Percentiles rank a stretch among this genome's conserved stretches.
Conservation (phyloP, 2,113 vertebrate genomes). For the Microtus oregoni region DNA sequence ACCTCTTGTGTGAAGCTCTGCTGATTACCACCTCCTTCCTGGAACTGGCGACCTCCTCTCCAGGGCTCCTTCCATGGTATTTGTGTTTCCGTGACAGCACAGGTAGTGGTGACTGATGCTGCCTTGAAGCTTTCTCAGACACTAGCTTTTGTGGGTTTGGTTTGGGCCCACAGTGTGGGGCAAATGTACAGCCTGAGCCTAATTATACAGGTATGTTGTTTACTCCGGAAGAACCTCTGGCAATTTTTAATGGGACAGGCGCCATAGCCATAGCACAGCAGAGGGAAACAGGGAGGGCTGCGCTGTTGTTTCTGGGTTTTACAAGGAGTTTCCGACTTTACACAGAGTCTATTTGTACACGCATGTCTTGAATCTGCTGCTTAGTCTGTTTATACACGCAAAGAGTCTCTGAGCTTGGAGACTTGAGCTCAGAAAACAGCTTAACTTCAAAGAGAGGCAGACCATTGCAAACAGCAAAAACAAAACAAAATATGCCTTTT, state of each 20-base stretch:
- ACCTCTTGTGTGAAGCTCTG: not conserved
- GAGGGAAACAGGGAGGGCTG: not conserved
- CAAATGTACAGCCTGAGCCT: not conserved
- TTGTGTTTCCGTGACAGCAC: fast-evolving
- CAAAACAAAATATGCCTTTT: not conserved
- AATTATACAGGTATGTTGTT: not conserved
- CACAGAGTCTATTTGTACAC: not conserved
- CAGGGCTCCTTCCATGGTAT: not conserved
- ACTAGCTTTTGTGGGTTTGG: not conserved
- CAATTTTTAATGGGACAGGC: too few relatives aligned
- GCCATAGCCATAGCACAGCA: too few relatives aligned
- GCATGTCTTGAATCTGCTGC: not conserved
- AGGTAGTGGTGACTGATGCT: not conserved
- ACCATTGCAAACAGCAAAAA: not conserved
- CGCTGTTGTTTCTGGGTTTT: not conserved
- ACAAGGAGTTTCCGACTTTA: not conserved
- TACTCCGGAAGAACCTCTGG: not conserved
- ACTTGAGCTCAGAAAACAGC: not conserved
- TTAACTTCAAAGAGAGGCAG: not conserved
- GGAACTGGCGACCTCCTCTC: not conserved
- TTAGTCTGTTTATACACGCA: not conserved
- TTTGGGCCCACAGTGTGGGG: not conserved
- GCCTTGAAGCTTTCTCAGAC: not conserved
- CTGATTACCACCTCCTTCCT: too few relatives aligned
- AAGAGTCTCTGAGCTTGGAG: not conserved